These are phyloP conservation scores for Desoria tigrina DNA, from an alignment of 2,888 invertebrate species.

Conservation along the genomic window DNA sequence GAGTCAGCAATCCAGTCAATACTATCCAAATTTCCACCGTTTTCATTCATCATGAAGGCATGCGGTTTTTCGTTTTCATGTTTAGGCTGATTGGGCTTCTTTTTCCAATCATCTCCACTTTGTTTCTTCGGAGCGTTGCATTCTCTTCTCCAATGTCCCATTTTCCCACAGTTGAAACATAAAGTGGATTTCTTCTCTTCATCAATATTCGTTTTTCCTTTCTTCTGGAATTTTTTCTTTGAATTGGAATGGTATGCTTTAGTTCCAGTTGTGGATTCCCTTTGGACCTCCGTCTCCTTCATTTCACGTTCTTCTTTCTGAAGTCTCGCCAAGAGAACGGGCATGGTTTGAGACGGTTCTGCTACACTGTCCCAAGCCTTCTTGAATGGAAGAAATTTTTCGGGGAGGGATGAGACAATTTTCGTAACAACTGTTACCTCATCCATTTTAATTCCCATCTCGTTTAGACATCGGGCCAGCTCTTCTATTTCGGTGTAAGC, in stretches of 20 bases:
- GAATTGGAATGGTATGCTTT: too few species aligned
- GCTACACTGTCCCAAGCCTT: too few species aligned
- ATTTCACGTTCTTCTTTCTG: slow-evolving; percentile 9
- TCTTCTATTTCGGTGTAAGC: slow-evolving; percentile 2
- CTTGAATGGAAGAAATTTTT: too few species aligned
- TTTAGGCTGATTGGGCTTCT: background rate
- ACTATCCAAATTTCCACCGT: background rate
- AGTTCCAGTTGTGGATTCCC: too few species aligned
- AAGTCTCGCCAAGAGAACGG: background rate
- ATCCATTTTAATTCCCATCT: slow-evolving; percentile 1
- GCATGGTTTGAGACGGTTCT: background rate
- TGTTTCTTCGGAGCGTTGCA: background rate
- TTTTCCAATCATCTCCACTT: too few species aligned
- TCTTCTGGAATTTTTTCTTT: too few species aligned
- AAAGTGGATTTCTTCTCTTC: background rate
- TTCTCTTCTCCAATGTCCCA: slow-evolving; percentile 6
- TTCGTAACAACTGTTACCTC: slow-evolving; percentile 14
- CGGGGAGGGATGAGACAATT: slow-evolving; percentile 7
- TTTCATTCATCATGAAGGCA: slow-evolving; percentile 13
- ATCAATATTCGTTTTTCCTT: too few species aligned
- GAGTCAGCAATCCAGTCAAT: slow-evolving; percentile 8
- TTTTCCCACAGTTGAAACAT: slow-evolving; percentile 10
- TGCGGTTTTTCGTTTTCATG: background rate
- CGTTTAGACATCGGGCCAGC: background rate
- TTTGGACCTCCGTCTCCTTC: background rate